Conservation (phyloP, 2,113 vertebrate species). For the Polypterus senegalus region DNA sequence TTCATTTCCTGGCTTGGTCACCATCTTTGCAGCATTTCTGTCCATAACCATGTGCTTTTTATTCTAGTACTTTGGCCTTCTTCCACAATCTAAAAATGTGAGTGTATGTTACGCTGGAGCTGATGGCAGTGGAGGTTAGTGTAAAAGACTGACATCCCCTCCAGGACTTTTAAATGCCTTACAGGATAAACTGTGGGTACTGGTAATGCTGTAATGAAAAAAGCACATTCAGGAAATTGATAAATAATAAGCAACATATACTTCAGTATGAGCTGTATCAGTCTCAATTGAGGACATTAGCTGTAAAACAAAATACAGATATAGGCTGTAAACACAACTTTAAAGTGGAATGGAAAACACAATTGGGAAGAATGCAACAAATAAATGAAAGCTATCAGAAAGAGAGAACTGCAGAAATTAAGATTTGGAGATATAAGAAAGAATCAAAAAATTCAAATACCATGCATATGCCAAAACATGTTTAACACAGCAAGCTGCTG, state of each 20-base stretch:
- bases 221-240: conserved; percentile 27
- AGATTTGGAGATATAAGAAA: conserved; percentile 20
- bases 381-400: conserved; percentile 12
- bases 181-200: conserved; percentile 36
- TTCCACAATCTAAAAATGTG: background rate
- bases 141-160: background rate
- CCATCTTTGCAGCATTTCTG: background rate
- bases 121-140: background rate
- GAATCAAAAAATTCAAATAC: conserved; percentile 16
- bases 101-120: background rate
- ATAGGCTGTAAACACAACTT: conserved; percentile 32
- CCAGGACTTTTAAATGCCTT: conserved; percentile 14
- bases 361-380: conserved; percentile 27
- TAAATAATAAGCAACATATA: conserved; percentile 23
- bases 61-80: background rate
- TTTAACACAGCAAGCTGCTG: conserved; percentile 30
- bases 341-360: conserved; percentile 48
- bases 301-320: conserved; percentile 15
- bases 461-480: conserved; percentile 13
- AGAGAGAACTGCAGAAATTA: conserved; percentile 26
- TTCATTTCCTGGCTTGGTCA: background rate
- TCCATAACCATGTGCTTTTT: background rate
- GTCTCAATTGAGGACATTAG: conserved; percentile 12
- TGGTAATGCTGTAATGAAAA: conserved; percentile 36
- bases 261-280: conserved; percentile 27